Percentiles rank a stretch among this genome's conserved stretches.
phyloP scores from a whole-genome alignment of 2,113 vertebrate species.

The Casuarius casuarius region DNA sequence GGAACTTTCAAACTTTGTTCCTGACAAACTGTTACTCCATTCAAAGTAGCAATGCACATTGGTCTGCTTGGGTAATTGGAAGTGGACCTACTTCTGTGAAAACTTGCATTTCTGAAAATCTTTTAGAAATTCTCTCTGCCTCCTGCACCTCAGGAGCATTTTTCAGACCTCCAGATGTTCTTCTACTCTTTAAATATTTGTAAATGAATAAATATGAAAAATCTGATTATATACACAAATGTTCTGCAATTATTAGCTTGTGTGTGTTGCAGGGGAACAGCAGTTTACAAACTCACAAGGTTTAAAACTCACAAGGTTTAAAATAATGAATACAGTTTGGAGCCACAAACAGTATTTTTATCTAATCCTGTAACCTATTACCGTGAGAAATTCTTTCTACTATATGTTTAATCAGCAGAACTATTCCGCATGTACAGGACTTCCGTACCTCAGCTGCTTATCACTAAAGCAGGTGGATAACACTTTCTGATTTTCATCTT shows the following conservation, averaged over 20 bases:
- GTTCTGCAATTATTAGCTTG: background rate
- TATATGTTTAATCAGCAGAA: background rate
- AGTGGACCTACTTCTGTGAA: background rate
- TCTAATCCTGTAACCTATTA: background rate
- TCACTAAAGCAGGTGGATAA: background rate
- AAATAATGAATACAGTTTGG: background rate
- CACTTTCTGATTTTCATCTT: background rate
- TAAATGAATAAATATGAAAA: background rate
- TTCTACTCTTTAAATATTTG: background rate
- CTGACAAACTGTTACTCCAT: background rate
- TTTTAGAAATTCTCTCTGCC: background rate
- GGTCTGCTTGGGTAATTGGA: background rate
- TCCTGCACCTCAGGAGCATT: background rate
- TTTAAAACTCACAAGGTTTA: background rate
- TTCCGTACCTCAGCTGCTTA: background rate
- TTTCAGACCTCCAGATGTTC: background rate
- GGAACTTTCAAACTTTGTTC: background rate
- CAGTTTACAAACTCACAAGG: background rate
- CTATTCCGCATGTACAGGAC: background rate
- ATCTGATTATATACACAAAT: background rate
- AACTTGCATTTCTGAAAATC: background rate
- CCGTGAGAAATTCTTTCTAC: background rate
- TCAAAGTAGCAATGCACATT: background rate
- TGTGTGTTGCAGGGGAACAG: background rate
- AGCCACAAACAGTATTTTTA: background rate